Percentiles rank a stretch among this genome's conserved stretches.
These are phyloP conservation scores for Pangasianodon hypophthalmus DNA, from an alignment of 2,113 vertebrate species.

Conservation along the genomic window DNA sequence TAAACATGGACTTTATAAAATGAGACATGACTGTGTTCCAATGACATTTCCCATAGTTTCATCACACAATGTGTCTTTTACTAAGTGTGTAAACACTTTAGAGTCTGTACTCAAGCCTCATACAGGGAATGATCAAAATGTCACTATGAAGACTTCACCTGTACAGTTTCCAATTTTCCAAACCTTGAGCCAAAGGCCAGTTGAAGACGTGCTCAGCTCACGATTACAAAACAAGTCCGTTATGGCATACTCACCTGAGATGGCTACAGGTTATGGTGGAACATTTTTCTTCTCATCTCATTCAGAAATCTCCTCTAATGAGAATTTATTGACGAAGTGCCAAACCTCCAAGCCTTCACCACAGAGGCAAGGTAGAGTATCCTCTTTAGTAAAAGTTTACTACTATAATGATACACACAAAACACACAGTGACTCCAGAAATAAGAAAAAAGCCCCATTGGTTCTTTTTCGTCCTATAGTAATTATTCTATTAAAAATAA, in stretches of 20 bases:
- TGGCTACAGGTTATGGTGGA: slow-evolving; percentile 9
- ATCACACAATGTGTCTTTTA: neutral
- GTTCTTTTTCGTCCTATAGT: neutral
- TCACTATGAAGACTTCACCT: neutral
- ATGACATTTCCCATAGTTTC: neutral
- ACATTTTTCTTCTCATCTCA: neutral
- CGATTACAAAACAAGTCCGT: neutral
- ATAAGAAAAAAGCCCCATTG: neutral
- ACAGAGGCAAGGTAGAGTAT: slow-evolving; percentile 34
- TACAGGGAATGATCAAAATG: neutral
- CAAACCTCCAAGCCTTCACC: neutral
- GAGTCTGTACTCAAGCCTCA: neutral
- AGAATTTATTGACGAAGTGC: slow-evolving; percentile 1
- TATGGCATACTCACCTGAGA: slow-evolving; percentile 24
- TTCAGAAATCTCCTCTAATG: slow-evolving; percentile 25
- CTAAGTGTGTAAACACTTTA: neutral
- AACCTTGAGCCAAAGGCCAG: slow-evolving; percentile 5
- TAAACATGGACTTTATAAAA: slow-evolving; percentile 41
- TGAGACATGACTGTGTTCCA: slow-evolving; percentile 1
- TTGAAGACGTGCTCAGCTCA: slow-evolving; percentile 17
- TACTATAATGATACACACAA: neutral
- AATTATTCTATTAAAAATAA: neutral
- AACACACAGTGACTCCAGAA: neutral
- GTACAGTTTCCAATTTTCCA: neutral
- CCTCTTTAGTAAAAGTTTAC: neutral